A percentile compares a stretch with the other conserved stretches of the same genome.
Evolutionary conservation across 2,888 invertebrate genomes (phyloP).

Genomic region (Brassicogethes aeneus): DNA sequence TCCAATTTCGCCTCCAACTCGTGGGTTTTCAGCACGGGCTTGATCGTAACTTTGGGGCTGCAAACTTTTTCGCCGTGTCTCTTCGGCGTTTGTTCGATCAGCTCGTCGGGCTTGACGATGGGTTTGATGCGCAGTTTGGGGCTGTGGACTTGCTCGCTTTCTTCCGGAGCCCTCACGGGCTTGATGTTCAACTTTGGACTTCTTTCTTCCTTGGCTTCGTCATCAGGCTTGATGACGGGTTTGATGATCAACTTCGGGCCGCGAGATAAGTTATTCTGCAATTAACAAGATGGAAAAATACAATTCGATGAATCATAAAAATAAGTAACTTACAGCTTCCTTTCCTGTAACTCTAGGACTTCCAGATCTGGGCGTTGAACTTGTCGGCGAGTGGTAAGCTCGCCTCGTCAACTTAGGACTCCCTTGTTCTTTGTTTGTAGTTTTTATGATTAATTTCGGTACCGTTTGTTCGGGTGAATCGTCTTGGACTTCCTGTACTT

Average conservation of each 20-base stretch:
- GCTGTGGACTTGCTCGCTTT: constrained; percentile 9
- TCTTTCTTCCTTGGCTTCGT: constrained; percentile 23
- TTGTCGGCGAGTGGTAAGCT: constrained; percentile 20
- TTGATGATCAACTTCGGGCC: constrained; percentile 41
- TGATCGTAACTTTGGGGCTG: constrained; percentile 41
- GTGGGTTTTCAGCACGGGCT: constrained; percentile 38
- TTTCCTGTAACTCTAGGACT: constrained; percentile 40
- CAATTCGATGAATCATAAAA: too few relatives aligned
- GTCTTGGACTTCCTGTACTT: constrained; percentile 15
- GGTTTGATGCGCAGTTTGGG: constrained; percentile 49
- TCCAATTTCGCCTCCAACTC: constrained; percentile 30
- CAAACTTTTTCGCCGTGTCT: constrained; percentile 7
- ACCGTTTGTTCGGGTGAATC: constrained; percentile 23
- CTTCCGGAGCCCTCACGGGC: constrained; percentile 31
- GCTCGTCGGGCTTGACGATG: constrained; percentile 18
- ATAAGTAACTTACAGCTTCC: constrained; percentile 31
- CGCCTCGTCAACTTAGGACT: constrained; percentile 41
- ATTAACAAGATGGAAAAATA: too few relatives aligned
- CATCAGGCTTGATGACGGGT: constrained; percentile 44
- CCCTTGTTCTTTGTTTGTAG: constrained; percentile 28
- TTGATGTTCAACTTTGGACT: constrained; percentile 41
- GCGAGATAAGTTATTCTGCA: too few relatives aligned
- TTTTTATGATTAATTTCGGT: constrained; percentile 33
- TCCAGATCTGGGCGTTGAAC: constrained; percentile 30
- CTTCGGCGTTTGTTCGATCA: constrained; percentile 2